These are phyloP conservation scores for Maniola hyperantus DNA, from an alignment of 2,888 invertebrate species.

Conservation along the genomic window DNA sequence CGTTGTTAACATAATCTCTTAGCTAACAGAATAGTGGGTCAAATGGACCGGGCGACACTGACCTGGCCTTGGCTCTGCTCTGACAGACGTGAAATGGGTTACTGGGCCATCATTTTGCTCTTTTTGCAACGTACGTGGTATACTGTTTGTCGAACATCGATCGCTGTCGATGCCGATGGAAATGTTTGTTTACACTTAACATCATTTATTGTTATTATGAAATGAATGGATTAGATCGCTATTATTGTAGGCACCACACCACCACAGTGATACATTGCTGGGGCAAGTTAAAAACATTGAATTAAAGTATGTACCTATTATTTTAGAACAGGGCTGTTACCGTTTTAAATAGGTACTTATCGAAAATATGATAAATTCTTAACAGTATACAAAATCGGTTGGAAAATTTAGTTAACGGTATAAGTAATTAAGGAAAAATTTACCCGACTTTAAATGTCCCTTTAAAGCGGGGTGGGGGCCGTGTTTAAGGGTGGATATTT, in stretches of 20 bases:
- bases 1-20: constrained; percentile 21
- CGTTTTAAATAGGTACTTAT: too few relatives aligned
- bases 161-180: not conserved
- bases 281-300: too few relatives aligned
- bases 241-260: not conserved
- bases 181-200: not conserved
- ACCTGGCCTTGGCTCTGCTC: constrained; percentile 22
- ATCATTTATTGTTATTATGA: not conserved
- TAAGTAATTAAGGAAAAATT: too few relatives aligned
- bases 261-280: not conserved
- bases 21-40: constrained; percentile 15
- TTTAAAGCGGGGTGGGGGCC: too few relatives aligned
- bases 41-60: constrained; percentile 17
- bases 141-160: constrained; percentile 12
- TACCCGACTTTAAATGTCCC: too few relatives aligned
- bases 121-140: constrained; percentile 26
- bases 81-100: constrained; percentile 15
- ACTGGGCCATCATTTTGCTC: constrained; percentile 21
- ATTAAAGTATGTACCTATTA: too few relatives aligned
- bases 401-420: too few relatives aligned
- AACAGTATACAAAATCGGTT: too few relatives aligned
- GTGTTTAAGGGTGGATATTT: too few relatives aligned
- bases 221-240: not conserved
- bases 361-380: too few relatives aligned
- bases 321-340: too few relatives aligned